These are phyloP conservation scores for Megalops atlanticus DNA, from an alignment of 2,113 vertebrate species.

Conservation along the genomic window DNA sequence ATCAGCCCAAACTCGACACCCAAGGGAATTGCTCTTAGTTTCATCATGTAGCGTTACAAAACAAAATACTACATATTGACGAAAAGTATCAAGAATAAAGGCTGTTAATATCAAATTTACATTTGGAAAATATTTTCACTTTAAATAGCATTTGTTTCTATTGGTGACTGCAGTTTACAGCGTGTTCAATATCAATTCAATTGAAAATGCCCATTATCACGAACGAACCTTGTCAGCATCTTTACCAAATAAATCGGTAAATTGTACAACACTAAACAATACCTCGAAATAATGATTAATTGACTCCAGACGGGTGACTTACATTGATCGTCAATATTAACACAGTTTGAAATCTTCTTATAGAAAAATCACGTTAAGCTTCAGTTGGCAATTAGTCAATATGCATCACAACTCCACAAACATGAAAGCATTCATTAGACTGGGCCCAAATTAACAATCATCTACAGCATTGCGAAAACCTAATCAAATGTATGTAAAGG, in stretches of 20 bases:
- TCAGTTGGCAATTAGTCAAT: neutral
- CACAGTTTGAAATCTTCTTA: too few species aligned
- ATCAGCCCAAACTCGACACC: neutral
- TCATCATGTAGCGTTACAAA: neutral
- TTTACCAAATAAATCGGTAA: neutral
- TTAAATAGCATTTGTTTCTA: neutral
- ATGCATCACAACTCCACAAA: neutral
- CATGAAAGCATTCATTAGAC: neutral
- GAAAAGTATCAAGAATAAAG: neutral
- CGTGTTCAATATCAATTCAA: neutral
- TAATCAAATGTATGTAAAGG: neutral
- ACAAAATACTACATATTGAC: neutral
- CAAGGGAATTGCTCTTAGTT: conserved; percentile 1
- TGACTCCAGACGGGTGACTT: neutral
- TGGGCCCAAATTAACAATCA: neutral
- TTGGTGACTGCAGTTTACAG: neutral
- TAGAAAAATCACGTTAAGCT: too few species aligned
- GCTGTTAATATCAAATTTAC: too few species aligned
- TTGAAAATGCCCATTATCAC: neutral
- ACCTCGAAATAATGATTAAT: too few species aligned
- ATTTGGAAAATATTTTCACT: too few species aligned
- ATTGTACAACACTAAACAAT: too few species aligned
- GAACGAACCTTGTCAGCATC: neutral
- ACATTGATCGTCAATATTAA: too few species aligned
- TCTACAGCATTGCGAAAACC: neutral